Percentiles rank a stretch among this genome's conserved stretches.
Conservation (phyloP, 2,797 vertebrate genomes). For the Pseudotriccus pelzelni region DNA sequence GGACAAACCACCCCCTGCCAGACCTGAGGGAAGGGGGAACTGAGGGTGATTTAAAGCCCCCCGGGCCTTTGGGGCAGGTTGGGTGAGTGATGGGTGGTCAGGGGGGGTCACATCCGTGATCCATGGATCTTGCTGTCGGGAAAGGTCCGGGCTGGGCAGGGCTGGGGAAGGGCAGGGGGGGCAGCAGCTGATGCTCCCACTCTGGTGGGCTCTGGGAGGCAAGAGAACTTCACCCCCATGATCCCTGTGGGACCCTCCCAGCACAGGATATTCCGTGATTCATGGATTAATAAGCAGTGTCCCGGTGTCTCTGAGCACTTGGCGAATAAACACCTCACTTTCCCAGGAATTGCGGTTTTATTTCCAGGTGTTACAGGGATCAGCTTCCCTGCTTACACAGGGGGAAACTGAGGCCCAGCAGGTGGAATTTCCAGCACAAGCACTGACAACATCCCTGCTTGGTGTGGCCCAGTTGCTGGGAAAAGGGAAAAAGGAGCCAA, state of each 20-base stretch:
- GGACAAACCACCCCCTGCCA: neutral
- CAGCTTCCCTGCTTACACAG: neutral
- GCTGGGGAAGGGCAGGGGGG: neutral
- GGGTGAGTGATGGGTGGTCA: neutral
- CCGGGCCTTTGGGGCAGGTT: neutral
- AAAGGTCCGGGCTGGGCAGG: neutral
- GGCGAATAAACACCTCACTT: neutral
- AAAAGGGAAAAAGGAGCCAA: neutral
- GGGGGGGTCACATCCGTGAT: neutral
- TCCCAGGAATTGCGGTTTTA: neutral
- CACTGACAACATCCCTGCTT: neutral
- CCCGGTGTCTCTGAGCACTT: neutral
- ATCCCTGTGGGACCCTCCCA: neutral
- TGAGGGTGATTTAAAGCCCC: neutral
- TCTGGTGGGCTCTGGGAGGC: neutral
- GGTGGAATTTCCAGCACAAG: neutral
- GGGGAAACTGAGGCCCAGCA: neutral
- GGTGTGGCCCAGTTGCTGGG: neutral
- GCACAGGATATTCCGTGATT: neutral
- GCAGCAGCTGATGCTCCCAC: neutral
- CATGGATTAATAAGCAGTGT: neutral
- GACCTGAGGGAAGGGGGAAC: neutral
- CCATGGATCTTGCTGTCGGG: constrained; percentile 17
- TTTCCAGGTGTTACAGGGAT: neutral
- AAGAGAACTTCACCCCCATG: neutral